phyloP scores from a whole-genome alignment of 1,140 invertebrate genomes.

The Tigriopus japonicus region DNA sequence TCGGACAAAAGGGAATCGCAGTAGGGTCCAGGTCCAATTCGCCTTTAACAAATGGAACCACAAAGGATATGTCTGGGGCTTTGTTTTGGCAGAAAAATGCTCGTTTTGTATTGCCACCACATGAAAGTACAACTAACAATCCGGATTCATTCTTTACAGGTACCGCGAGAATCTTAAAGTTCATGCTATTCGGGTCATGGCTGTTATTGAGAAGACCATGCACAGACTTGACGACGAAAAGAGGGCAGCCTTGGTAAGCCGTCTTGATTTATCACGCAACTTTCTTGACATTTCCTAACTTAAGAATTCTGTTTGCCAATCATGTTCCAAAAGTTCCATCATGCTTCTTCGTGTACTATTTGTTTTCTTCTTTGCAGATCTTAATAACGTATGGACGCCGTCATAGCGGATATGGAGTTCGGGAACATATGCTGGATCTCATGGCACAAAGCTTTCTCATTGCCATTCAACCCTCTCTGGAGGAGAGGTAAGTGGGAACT shows the following conservation, averaged over 20 bases:
- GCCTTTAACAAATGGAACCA: no score
- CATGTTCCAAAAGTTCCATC: not conserved
- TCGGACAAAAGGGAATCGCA: no score
- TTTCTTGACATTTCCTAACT: not conserved
- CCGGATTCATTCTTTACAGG: no score
- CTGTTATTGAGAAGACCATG: not conserved
- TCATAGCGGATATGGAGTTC: not conserved
- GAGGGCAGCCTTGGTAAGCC: not conserved
- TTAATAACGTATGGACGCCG: not conserved
- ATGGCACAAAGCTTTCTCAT: not conserved
- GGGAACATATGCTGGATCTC: not conserved
- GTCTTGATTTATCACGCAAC: not conserved
- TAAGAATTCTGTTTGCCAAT: not conserved
- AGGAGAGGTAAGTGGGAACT: no score
- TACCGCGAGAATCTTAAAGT: not conserved
- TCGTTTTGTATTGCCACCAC: no score
- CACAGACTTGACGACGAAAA: not conserved
- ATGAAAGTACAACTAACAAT: no score
- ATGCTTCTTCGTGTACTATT: not conserved
- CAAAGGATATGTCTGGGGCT: no score
- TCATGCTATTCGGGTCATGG: not conserved
- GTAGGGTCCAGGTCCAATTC: no score
- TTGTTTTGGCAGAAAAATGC: no score
- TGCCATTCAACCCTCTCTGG: not conserved
- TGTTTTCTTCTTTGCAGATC: not conserved